These are phyloP conservation scores for Cromileptes altivelis DNA, from an alignment of 2,113 vertebrate species.

Conservation along the genomic window DNA sequence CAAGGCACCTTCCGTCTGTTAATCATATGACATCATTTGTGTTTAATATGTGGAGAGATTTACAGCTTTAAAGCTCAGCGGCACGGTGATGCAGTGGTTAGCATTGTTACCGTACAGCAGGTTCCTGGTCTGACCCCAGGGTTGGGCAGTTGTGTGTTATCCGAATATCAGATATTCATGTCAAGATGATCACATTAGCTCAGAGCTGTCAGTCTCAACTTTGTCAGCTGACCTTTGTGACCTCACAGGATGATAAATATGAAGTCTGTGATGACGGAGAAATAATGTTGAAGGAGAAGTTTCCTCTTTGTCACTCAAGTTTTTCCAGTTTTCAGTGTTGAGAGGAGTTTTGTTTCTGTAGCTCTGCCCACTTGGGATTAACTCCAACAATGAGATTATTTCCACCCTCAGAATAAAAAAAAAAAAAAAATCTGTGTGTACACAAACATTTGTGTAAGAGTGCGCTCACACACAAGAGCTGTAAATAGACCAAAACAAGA, in stretches of 20 bases:
- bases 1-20: too few relatives aligned
- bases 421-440: slow-evolving; percentile 17
- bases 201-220: neutral
- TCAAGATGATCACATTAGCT: slow-evolving; percentile 2
- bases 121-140: too few relatives aligned
- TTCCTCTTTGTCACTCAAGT: slow-evolving; percentile 7
- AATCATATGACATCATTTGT: too few relatives aligned
- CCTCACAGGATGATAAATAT: slow-evolving; percentile 7
- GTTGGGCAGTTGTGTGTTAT: too few relatives aligned
- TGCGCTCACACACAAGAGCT: neutral
- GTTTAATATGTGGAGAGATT: too few relatives aligned
- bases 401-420: slow-evolving; percentile 24
- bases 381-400: slow-evolving; percentile 62
- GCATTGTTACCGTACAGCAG: too few relatives aligned
- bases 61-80: too few relatives aligned
- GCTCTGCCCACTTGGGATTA: slow-evolving; percentile 56
- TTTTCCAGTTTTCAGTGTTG: slow-evolving; percentile 4
- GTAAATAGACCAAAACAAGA: slow-evolving; percentile 19
- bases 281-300: neutral
- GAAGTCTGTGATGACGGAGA: neutral
- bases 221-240: slow-evolving; percentile 9
- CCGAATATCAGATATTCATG: neutral
- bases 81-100: too few relatives aligned
- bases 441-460: slow-evolving; percentile 48
- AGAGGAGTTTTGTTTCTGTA: slow-evolving; percentile 43